Conservation (phyloP, 2,113 vertebrate genomes). For the Sander vitreus region DNA sequence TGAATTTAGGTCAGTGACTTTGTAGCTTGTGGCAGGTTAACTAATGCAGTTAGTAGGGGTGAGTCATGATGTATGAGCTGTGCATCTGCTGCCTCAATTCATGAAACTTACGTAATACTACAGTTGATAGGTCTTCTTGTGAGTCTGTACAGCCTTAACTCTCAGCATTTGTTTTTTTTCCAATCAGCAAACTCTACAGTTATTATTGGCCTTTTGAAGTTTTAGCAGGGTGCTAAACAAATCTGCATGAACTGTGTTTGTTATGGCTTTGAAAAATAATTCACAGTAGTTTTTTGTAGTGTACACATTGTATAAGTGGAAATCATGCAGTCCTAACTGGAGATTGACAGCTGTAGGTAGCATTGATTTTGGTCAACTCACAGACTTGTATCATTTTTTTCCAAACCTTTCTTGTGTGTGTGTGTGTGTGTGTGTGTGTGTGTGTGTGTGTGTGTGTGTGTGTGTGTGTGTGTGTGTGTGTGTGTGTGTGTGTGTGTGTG, state of each 20-base stretch:
- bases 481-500: neutral
- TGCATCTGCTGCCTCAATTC: constrained; percentile 18
- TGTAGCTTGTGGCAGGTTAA: constrained; percentile 18
- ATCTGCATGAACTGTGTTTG: constrained; percentile 36
- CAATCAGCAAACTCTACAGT: neutral
- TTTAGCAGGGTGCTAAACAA: constrained; percentile 40
- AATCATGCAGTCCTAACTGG: constrained; percentile 19
- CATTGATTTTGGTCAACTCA: neutral
- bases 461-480: neutral
- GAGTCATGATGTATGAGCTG: neutral
- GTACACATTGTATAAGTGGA: constrained; percentile 9
- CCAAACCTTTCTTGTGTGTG: neutral
- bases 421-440: neutral
- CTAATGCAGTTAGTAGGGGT: neutral
- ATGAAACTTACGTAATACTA: constrained; percentile 6
- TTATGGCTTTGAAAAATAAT: constrained; percentile 26
- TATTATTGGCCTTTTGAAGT: constrained; percentile 13
- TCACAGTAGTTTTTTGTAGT: constrained; percentile 20
- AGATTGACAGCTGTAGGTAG: neutral
- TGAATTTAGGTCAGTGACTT: constrained; percentile 24
- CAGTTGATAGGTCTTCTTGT: constrained; percentile 25
- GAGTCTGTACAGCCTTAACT: constrained; percentile 49
- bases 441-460: neutral
- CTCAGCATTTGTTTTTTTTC: neutral
- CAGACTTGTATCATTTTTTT: neutral